A percentile compares a stretch with the other conserved stretches of the same genome.
Evolutionary conservation across 1,140 invertebrate species (phyloP).

Genomic region (Kradibia gibbosae): DNA sequence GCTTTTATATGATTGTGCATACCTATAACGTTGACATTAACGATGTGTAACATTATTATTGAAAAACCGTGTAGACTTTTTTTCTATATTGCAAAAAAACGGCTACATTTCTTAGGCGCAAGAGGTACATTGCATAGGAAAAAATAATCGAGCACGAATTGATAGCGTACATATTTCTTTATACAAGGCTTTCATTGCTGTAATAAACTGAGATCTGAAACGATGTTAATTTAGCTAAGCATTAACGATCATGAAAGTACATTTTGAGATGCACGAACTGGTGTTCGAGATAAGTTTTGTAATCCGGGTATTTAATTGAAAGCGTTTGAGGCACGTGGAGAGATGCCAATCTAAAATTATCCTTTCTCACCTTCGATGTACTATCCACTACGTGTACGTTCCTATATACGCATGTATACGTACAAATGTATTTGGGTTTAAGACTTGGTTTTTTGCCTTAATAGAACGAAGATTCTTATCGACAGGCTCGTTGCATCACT

Average conservation of each 20-base stretch:
- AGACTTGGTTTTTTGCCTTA: constrained; percentile 20
- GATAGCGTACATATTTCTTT: background rate
- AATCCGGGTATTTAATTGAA: constrained; percentile 31
- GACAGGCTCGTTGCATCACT: background rate
- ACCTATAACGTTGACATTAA: too few relatives aligned
- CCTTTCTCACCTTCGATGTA: constrained; percentile 6
- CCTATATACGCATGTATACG: background rate
- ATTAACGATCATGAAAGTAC: background rate
- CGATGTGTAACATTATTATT: too few relatives aligned
- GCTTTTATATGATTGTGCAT: too few relatives aligned
- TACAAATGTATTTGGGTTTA: background rate
- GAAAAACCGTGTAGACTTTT: too few relatives aligned
- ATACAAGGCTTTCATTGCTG: background rate
- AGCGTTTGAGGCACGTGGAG: background rate
- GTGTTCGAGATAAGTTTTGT: constrained; percentile 31
- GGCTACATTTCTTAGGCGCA: too few relatives aligned
- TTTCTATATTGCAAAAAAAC: too few relatives aligned
- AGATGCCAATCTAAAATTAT: constrained; percentile 13
- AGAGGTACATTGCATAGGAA: too few relatives aligned
- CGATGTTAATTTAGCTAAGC: background rate
- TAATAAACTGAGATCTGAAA: background rate
- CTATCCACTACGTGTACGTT: background rate
- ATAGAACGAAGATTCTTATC: constrained; percentile 43
- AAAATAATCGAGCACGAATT: background rate
- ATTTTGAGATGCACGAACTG: background rate